A percentile compares a stretch with the other conserved stretches of the same genome.
These are phyloP conservation scores for Talpa occidentalis DNA, from an alignment of 2,113 vertebrate genomes.

Conservation along the genomic window DNA sequence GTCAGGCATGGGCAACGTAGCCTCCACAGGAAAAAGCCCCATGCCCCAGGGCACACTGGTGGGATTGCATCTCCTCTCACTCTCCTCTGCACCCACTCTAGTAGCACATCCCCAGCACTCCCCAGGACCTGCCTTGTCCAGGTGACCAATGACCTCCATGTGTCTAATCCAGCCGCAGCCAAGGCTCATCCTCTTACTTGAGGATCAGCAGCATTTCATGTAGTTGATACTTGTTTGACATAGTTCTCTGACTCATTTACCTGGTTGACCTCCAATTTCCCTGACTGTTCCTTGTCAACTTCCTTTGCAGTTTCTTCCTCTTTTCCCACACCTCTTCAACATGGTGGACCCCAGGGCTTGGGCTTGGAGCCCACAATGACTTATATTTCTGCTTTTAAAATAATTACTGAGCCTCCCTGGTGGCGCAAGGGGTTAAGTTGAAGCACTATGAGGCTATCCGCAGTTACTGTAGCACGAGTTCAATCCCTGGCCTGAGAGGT, in stretches of 20 bases:
- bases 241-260: neutral
- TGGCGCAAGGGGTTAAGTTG: too few species aligned
- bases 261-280: neutral
- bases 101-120: fast-evolving
- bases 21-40: too few species aligned
- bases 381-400: neutral
- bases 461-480: too few species aligned
- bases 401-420: neutral
- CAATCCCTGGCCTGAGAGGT: too few species aligned
- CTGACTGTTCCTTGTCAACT: neutral
- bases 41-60: too few species aligned
- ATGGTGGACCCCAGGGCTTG: neutral
- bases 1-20: too few species aligned
- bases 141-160: neutral
- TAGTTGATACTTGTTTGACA: neutral
- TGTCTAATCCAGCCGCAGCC: neutral
- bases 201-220: neutral
- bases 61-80: too few species aligned
- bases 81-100: neutral
- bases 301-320: neutral
- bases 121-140: neutral
- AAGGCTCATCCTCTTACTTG: neutral
- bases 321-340: neutral
- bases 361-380: neutral
- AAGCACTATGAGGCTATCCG: too few species aligned